Base-by-base conservation (phyloP, 2,113 vertebrate genomes). In the Eptesicus fuscus region DNA sequence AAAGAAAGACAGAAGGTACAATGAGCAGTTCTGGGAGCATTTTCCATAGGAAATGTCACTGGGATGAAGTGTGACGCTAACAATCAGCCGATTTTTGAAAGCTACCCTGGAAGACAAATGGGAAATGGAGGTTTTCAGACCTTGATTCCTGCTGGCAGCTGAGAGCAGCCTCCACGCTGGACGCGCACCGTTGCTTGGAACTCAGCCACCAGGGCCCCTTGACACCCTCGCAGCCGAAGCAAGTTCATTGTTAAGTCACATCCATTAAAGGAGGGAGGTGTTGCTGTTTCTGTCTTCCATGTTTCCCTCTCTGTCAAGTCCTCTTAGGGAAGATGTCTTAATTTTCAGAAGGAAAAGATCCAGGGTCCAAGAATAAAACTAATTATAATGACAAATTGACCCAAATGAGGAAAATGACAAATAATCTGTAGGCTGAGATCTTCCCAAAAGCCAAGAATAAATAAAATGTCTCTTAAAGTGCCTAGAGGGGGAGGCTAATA, bases 321-420 rank as follows among this genome's bases (percentile, higher is more conserved):
- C 56, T 83, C 35, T 95, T 84, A 40, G 44, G 65, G 18, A 82
- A 80, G 49, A 22, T 71, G 90, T 86, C 90, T 95, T 97, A 78
- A 93, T 96, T 96, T 94, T 92, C 83, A 83, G 37, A 88, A 86
- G 73, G 90, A 95, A 92, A 89, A 35, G 7, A 22, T 96, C 90
- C 65, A 35, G 85, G 70, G 87, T 78, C 94, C 63, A 96, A 90
- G 84, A 91, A 96, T 96, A 96, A 95, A 94, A 95, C 92, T 95
- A 70, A 97, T 97, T 97, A 96, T 95, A 98, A 97, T 97, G 95
- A 97, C 90, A 97, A 97, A 97, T 96, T 17, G 83, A 82, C 92
- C 95, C 97, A 96, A 98, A 96, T 96, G 82, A 97, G 97, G 96
- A 98, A 97, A 98, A 97, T 98, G 92, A 96, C 96, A 98, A 98